phyloP scores from a whole-genome alignment of 92 coral and sea anemone species.

The Palythoa grandiflora region DNA sequence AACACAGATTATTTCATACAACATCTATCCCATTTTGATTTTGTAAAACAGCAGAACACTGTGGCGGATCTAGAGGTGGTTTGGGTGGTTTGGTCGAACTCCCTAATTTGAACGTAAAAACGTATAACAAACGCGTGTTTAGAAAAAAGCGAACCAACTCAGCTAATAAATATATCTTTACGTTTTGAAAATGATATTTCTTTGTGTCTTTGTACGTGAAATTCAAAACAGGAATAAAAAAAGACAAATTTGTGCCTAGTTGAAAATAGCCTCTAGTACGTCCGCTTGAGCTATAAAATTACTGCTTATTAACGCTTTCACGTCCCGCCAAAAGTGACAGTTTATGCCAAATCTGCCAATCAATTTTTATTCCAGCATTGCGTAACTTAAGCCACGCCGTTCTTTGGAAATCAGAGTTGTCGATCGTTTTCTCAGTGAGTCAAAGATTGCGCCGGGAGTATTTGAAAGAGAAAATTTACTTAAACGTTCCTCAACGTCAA shows the following conservation, averaged over 20 bases:
- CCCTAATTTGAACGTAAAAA: slow-evolving; percentile 43
- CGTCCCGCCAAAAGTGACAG: slow-evolving; percentile 55
- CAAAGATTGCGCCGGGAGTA: slow-evolving; percentile 45
- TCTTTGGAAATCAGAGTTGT: slow-evolving; percentile 67
- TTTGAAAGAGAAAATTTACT: slow-evolving; percentile 47
- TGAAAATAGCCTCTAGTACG: slow-evolving; percentile 59
- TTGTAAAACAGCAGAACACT: too few relatives aligned
- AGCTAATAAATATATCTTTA: too few relatives aligned
- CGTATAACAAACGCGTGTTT: slow-evolving; percentile 53
- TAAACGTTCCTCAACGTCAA: slow-evolving; percentile 57
- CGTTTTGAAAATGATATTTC: neutral
- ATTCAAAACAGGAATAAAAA: slow-evolving; percentile 55
- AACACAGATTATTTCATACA: neutral
- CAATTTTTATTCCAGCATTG: slow-evolving; percentile 54
- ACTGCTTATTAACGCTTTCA: slow-evolving; percentile 48
- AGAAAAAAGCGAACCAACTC: slow-evolving; percentile 6
- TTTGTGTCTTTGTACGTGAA: slow-evolving; percentile 46
- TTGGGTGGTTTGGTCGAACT: slow-evolving; percentile 29
- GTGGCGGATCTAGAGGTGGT: too few relatives aligned
- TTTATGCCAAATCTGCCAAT: slow-evolving; percentile 59
- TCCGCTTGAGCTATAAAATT: slow-evolving; percentile 57
- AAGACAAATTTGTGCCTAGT: slow-evolving; percentile 59
- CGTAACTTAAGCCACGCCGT: slow-evolving; percentile 64
- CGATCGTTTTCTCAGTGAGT: slow-evolving; percentile 52
- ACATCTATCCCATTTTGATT: too few relatives aligned